Evolutionary conservation across 2,113 vertebrate species (phyloP), one percentile per base, ranked within the genome.

Genomic region (Sciurus niger): DNA sequence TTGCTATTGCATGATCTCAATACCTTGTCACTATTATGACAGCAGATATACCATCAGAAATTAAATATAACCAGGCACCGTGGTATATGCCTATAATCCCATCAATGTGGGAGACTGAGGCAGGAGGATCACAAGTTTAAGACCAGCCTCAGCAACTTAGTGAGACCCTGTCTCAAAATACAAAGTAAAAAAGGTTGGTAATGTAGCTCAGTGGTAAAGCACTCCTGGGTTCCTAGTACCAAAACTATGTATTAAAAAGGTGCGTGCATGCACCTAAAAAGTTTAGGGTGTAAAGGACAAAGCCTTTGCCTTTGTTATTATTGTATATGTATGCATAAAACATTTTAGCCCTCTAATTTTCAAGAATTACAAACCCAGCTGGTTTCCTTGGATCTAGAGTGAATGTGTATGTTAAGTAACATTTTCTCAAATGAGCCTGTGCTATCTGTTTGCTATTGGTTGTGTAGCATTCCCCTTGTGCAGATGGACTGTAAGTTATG

Each of bases 391-490:
- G 24, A 24, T 40, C 22, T 37, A 55, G 25, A 84, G 25, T 53
- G 63, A 24, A 12, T 13, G 0, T 53, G 12, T n/a, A n/a, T 40
- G 40, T 84, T 70, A 34, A 58, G 17, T 16, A 30, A 55, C 13
- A 10, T 51, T 53, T 89, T 82, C 34, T 32, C 16, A 83, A 76
- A 25, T 28, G 37, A 46, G 10, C 24, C 4, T 28, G 1, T 20
- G 37, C 17, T 28, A 10, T n/a, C 70, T 70, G 48, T 32, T 40
- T 67, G 43, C 53, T 32, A 7, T 4, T 1, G 40, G 60, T 34
- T 34, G 25, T 5, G 9, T 14, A 14, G 4, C 20, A 1, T 25
- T n/a, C 46, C 67, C 10, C 8, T 8, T 8, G 2, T 25, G 13
- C 22, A 18, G 20, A 34, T 58, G 79, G 11, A 63, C 58, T 22